A percentile compares a stretch with the other conserved stretches of the same genome.
Evolutionary conservation across 2,888 invertebrate species (phyloP).

Genomic region (Dilophus febrilis): DNA sequence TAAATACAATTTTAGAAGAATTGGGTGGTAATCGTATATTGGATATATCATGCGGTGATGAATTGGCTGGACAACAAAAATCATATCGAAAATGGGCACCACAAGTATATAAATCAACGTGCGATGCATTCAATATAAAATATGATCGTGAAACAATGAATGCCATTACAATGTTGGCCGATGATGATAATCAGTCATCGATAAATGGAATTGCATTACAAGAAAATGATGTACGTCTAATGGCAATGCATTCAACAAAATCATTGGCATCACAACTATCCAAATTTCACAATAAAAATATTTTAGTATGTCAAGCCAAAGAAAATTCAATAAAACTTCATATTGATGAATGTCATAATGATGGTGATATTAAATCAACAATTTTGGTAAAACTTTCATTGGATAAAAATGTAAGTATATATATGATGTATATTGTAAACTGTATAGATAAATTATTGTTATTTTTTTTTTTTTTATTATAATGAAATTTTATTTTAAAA

Average conservation of each 20-base stretch:
- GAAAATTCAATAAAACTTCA: constrained; percentile 43
- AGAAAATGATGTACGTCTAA: constrained; percentile 64
- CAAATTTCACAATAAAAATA: constrained; percentile 54
- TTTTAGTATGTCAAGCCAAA: constrained; percentile 39
- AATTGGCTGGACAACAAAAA: constrained; percentile 91
- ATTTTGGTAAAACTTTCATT: constrained; percentile 34
- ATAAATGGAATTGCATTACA: constrained; percentile 61
- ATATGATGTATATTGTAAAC: neutral
- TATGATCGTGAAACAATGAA: constrained; percentile 78
- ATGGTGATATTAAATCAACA: constrained; percentile 40
- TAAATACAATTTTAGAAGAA: constrained; percentile 80
- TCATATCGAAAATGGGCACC: constrained; percentile 85
- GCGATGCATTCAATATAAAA: constrained; percentile 85
- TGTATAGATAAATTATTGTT: too few relatives aligned
- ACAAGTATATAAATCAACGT: constrained; percentile 67
- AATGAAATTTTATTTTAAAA: too few relatives aligned
- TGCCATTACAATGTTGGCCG: too few relatives aligned
- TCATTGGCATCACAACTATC: constrained; percentile 35
- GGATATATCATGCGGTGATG: constrained; percentile 74
- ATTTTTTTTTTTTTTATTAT: constrained; percentile 6
- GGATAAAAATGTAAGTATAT: constrained; percentile 18
- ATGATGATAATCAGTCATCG: too few relatives aligned
- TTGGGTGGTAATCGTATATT: constrained; percentile 77
- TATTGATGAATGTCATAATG: too few relatives aligned
- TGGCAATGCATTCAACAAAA: constrained; percentile 34